Percentiles rank a stretch among this genome's conserved stretches.
Conservation (phyloP, 2,888 invertebrate species). For the Deilephila porcellus region DNA sequence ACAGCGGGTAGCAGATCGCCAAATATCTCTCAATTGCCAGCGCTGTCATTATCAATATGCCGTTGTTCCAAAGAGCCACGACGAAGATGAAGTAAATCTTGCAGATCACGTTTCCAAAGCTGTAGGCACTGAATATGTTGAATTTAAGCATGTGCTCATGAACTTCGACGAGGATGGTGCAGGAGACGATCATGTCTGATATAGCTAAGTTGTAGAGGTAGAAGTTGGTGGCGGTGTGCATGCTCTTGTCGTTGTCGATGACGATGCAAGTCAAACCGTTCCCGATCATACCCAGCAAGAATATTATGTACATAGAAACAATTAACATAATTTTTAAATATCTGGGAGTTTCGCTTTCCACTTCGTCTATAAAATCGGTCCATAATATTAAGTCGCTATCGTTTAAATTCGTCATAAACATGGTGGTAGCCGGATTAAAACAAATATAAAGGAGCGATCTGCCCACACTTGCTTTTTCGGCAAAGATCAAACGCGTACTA, state of each 20-base stretch:
- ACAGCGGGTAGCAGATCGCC: conserved; percentile 62
- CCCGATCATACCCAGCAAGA: conserved; percentile 59
- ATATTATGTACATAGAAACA: conserved; percentile 47
- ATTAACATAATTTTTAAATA: conserved; percentile 46
- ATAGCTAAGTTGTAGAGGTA: conserved; percentile 73
- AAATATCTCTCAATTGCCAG: conserved; percentile 65
- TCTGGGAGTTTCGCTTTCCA: conserved; percentile 43
- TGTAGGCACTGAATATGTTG: conserved; percentile 45
- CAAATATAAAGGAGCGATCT: conserved; percentile 20
- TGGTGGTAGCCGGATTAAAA: conserved; percentile 3
- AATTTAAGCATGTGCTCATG: conserved; percentile 46
- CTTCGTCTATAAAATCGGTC: conserved; percentile 49
- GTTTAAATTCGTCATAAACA: conserved; percentile 21
- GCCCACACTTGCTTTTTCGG: not conserved
- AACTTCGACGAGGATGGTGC: conserved; percentile 61
- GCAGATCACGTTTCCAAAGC: conserved; percentile 52
- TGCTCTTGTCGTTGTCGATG: conserved; percentile 66
- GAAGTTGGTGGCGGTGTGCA: conserved; percentile 74
- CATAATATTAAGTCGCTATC: conserved; percentile 47
- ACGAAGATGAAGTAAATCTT: conserved; percentile 61
- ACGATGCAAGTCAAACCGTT: conserved; percentile 74
- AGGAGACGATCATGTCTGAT: conserved; percentile 67
- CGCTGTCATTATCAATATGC: conserved; percentile 64
- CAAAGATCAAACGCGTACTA: conserved; percentile 7
- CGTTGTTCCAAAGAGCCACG: conserved; percentile 61